Base-by-base conservation (phyloP, 1,140 invertebrate species). In the Augochlora pura region DNA sequence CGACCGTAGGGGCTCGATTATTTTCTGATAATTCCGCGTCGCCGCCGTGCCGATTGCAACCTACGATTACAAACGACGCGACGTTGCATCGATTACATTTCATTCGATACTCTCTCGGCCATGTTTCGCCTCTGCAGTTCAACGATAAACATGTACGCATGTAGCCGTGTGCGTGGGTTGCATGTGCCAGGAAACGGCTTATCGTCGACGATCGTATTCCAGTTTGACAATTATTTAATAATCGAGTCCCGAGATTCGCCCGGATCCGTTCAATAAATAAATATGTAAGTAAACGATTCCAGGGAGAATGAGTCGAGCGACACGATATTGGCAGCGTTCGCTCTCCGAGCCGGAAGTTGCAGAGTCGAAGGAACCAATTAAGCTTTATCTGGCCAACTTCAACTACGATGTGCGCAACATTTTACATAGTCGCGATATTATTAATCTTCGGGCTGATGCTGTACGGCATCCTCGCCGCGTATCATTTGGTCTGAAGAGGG, bases 321-420 rank as follows among this genome's bases (percentile, higher is more conserved):
- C 16, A 12, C 42, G 42, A 46, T 54, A 21, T 54, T 18, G 49
- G 49, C 16, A 21, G 16, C 49, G 27, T 59, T 76, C 23, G 27
- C 14, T n/a, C 12, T 8, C 1, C 5, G 25, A 25, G 52, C 8
- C n/a, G 6, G 59, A 77, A 79, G 49, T 79, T 65, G 23, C 5
- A 6, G 7, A 18, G 9, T 6, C 2, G 0, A 5, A 4, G n/a
- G 16, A 39, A 39, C 16, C 46, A 12, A 54, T 16, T 32, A 23
- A 54, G 10, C 42, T 21, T 39, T 23, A 62, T 18, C 23, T 62
- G 14, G 38, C n/a, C 5, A 32, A n/a, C 0, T n/a, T 38, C 38
- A 57, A 8, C 42, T 7, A 21, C 25, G 5, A 85, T 85, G 83
- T 85, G 83, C 73, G 69, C 69, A 12, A 38, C 81, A 77, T 81